Percentiles rank a stretch among this genome's conserved stretches.
Conservation (phyloP, 2,797 vertebrate genomes). For the Acanthurus tractus region DNA sequence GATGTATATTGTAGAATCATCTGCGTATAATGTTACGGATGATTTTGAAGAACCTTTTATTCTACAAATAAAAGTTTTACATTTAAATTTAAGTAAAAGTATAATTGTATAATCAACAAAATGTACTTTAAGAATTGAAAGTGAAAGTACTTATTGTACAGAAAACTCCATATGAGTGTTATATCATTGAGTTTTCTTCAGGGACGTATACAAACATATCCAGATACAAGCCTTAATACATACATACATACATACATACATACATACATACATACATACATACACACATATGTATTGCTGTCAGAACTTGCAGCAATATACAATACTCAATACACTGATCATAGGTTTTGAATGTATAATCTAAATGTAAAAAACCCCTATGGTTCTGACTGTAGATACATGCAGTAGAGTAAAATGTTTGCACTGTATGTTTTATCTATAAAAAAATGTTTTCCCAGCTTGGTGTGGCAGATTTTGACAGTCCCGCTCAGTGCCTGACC, state of each 20-base stretch:
- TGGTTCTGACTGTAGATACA: background rate
- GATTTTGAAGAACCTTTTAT: no score
- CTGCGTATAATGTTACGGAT: no score
- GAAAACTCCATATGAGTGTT: background rate
- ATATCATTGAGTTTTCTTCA: no score
- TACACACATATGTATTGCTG: background rate
- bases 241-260: background rate
- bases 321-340: background rate
- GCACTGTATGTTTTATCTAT: no score
- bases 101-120: background rate
- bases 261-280: background rate
- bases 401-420: background rate
- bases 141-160: background rate
- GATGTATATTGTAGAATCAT: no score
- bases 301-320: background rate
- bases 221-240: no score
- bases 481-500: no score
- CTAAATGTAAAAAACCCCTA: background rate
- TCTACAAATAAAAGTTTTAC: background rate
- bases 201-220: no score
- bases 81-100: background rate
- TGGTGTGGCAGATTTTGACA: no score
- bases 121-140: background rate
- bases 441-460: no score
- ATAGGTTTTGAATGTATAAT: background rate